A percentile compares a stretch with the other conserved stretches of the same genome.
Evolutionary conservation across 92 coral and sea anemone genomes (phyloP).

Genomic region (Parazoanthus atlanticus): DNA sequence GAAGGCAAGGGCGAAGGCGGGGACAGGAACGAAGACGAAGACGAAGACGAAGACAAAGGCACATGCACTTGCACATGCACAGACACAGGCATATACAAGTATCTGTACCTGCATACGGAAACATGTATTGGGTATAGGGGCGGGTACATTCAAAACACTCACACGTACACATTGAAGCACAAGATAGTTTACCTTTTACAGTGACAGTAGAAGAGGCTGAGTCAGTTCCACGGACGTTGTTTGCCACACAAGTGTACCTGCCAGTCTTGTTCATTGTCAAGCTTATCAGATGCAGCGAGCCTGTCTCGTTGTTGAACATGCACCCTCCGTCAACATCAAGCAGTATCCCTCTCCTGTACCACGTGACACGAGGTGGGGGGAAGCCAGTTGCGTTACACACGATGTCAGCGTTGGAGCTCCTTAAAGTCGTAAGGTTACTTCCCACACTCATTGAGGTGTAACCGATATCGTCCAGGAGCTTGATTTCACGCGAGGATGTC

Average conservation of each 20-base stretch:
- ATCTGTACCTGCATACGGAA: no score
- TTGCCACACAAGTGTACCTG: constrained; percentile 78
- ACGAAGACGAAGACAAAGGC: background rate
- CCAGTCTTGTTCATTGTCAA: constrained; percentile 77
- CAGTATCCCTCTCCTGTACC: constrained; percentile 51
- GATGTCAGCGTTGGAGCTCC: constrained; percentile 48
- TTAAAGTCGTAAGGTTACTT: constrained; percentile 26
- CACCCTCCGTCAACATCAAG: constrained; percentile 51
- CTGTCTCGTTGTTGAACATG: constrained; percentile 55
- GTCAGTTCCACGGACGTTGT: constrained; percentile 74
- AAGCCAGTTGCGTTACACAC: constrained; percentile 84
- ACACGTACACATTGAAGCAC: background rate
- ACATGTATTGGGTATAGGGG: no score
- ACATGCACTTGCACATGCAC: background rate
- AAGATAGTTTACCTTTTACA: constrained; percentile 67
- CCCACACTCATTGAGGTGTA: constrained; percentile 23
- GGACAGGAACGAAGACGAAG: no score
- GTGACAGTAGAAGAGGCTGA: constrained; percentile 69
- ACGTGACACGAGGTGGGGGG: constrained; percentile 71
- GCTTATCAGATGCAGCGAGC: constrained; percentile 66
- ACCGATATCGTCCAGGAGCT: background rate
- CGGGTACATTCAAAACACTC: no score
- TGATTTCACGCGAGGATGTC: constrained; percentile 30
- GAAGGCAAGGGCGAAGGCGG: no score
- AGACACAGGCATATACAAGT: background rate